phyloP scores from a whole-genome alignment of 2,888 invertebrate genomes.

The Ormyrus rosae region DNA sequence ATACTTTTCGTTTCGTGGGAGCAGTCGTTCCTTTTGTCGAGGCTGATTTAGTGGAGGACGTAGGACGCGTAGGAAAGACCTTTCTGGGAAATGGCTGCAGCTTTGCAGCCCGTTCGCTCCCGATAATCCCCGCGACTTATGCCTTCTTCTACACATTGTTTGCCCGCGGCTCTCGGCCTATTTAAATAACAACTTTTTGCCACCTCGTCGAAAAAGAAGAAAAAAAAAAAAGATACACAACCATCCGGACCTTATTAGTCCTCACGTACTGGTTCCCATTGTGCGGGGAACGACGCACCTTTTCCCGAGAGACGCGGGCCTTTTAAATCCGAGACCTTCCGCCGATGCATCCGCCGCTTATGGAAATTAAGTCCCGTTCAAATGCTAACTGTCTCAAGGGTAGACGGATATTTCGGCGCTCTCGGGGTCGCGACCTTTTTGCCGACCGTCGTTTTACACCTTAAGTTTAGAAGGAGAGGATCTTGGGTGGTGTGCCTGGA shows the following conservation, averaged over 20 bases:
- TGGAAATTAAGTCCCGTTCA: conserved; percentile 32
- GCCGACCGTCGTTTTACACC: neutral
- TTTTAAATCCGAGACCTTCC: conserved; percentile 29
- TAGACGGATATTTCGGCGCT: conserved; percentile 10
- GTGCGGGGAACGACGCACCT: neutral
- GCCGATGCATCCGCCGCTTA: conserved; percentile 21
- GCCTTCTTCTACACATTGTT: conserved; percentile 7
- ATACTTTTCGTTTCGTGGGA: too few species aligned
- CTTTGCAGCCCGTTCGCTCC: neutral
- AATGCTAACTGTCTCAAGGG: conserved; percentile 35
- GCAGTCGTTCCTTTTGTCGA: too few species aligned
- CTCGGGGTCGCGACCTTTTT: neutral
- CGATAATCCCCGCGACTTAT: conserved; percentile 27
- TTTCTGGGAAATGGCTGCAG: neutral
- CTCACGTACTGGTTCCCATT: conserved; percentile 3
- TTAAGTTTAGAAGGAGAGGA: neutral
- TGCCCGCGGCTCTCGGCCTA: neutral
- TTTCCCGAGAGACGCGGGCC: conserved; percentile 13
- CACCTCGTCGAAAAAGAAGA: neutral
- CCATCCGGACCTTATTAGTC: conserved; percentile 11
- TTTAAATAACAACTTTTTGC: neutral
- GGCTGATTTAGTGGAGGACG: too few species aligned
- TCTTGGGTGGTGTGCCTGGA: neutral
- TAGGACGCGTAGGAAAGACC: neutral
- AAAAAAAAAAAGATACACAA: neutral